Conservation (phyloP, 2,888 invertebrate species). For the Steinernema scapterisci region DNA sequence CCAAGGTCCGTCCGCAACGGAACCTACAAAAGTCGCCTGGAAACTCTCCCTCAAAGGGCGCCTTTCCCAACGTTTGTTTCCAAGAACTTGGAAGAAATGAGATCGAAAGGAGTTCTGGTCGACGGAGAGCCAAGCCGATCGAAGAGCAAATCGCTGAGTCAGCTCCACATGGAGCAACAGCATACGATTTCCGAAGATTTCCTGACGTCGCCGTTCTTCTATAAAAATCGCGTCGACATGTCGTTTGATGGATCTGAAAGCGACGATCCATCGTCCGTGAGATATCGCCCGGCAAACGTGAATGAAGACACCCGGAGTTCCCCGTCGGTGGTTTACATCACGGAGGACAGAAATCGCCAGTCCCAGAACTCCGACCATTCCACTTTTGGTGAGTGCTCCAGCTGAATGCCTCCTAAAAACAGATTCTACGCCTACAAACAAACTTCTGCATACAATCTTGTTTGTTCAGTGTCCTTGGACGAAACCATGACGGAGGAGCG, state of each 20-base stretch:
- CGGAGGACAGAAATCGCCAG: not conserved
- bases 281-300: not conserved
- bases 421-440: no score
- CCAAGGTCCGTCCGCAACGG: not conserved
- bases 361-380: constrained; percentile 19
- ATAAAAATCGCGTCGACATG: constrained; percentile 12
- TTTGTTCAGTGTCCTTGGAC: not conserved
- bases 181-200: not conserved
- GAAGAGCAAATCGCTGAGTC: constrained; percentile 21
- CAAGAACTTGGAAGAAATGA: constrained; percentile 6
- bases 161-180: constrained; percentile 17
- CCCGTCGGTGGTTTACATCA: constrained; percentile 7
- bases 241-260: constrained; percentile 24
- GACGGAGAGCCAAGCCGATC: not conserved
- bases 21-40: constrained; percentile 23
- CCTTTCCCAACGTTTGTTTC: constrained; percentile 4
- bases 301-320: constrained; percentile 20
- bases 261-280: constrained; percentile 12
- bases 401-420: no score
- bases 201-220: constrained; percentile 24
- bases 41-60: not conserved
- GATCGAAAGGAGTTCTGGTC: not conserved
- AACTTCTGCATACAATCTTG: no score
- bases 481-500: constrained; percentile 12
- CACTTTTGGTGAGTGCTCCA: not conserved